A percentile compares a stretch with the other conserved stretches of the same genome.
These are phyloP conservation scores for Hypomesus transpacificus DNA, from an alignment of 2,113 vertebrate genomes.

Conservation along the genomic window DNA sequence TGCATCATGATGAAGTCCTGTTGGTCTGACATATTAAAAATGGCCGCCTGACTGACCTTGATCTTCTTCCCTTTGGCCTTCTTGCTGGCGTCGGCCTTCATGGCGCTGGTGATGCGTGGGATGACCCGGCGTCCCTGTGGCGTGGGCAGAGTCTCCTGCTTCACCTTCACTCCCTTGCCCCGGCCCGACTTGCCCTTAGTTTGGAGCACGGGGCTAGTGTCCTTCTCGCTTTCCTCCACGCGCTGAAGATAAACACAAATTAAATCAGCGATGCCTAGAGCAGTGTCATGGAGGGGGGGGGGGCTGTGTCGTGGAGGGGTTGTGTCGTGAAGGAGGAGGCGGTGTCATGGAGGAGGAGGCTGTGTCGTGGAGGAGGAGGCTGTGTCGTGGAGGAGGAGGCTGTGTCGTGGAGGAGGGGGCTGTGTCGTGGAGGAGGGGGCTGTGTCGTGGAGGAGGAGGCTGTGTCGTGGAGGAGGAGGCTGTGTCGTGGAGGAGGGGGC, in stretches of 20 bases:
- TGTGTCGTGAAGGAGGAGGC: background rate
- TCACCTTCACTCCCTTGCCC: conserved; percentile 73
- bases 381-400: no score
- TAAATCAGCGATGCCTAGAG: background rate
- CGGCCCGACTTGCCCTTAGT: conserved; percentile 76
- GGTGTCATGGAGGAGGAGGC: background rate
- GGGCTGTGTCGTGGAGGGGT: no score
- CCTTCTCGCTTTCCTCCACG: conserved; percentile 80
- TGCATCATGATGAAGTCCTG: background rate
- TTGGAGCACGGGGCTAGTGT: conserved; percentile 57
- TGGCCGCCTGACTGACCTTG: conserved; percentile 73
- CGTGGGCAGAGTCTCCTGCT: conserved; percentile 83
- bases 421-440: no score
- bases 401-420: no score
- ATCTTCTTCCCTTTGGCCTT: conserved; percentile 76
- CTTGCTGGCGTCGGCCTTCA: conserved; percentile 89
- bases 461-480: no score
- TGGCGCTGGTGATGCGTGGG: conserved; percentile 83
- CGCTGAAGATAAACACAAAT: conserved; percentile 43
- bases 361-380: background rate
- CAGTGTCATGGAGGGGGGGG: no score
- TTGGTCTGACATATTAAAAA: no score
- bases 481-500: no score
- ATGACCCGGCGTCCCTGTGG: conserved; percentile 82
- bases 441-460: no score